Percentiles rank a stretch among this genome's conserved stretches.
These are phyloP conservation scores for Eumeta japonica DNA, from an alignment of 1,140 invertebrate species.

Conservation along the genomic window DNA sequence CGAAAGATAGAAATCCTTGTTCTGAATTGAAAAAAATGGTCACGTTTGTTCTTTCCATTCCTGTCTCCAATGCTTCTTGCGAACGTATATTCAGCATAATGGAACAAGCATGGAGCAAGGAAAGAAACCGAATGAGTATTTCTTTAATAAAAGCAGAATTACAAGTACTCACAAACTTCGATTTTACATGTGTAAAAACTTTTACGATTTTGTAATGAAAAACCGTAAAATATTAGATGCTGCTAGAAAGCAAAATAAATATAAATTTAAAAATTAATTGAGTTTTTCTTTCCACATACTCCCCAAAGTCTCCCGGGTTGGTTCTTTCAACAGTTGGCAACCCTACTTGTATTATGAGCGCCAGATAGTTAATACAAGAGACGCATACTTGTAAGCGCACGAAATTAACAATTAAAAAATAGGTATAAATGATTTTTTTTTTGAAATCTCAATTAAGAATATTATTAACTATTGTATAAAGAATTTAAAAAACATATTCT, in stretches of 20 bases:
- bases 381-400: no score
- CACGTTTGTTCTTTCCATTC: slow-evolving; percentile 1
- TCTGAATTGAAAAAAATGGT: slow-evolving; percentile 8
- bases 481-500: no score
- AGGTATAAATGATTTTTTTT: no score
- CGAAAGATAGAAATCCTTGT: slow-evolving; percentile 9
- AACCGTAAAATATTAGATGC: slow-evolving; percentile 11
- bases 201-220: slow-evolving; percentile 11
- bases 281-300: no score
- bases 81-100: slow-evolving; percentile 1
- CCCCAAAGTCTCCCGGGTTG: no score
- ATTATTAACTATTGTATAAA: no score
- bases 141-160: slow-evolving; percentile 11
- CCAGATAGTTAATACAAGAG: no score
- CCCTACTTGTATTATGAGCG: no score
- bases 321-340: no score
- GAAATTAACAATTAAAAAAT: no score
- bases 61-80: neutral
- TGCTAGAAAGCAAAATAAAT: slow-evolving; percentile 12
- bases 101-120: no score
- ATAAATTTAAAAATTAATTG: slow-evolving; percentile 13
- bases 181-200: slow-evolving; percentile 12
- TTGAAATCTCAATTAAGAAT: no score
- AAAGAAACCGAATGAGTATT: slow-evolving; percentile 13
- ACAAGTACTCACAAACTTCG: slow-evolving; percentile 5